These are phyloP conservation scores for Isotomurus palustris DNA, from an alignment of 2,888 invertebrate species.

Conservation along the genomic window DNA sequence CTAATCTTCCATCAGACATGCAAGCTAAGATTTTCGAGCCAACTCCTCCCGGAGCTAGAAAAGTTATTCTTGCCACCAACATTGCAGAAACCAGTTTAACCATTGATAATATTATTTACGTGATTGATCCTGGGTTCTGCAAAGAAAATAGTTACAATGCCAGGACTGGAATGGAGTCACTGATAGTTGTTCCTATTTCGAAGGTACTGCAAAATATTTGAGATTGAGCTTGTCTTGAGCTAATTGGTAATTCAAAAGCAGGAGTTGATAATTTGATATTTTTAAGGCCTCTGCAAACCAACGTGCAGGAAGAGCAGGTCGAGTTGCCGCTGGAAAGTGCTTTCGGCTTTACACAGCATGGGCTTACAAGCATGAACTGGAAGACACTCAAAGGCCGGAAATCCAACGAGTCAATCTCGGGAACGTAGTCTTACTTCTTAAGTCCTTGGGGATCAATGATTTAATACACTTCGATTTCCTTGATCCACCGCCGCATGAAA, in stretches of 20 bases:
- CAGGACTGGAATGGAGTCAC: slow-evolving; percentile 95
- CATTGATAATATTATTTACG: slow-evolving; percentile 97
- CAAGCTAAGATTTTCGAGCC: slow-evolving; percentile 98
- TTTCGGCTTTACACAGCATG: slow-evolving; percentile 96
- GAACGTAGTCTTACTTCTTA: slow-evolving; percentile 93
- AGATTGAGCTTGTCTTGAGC: too few relatives aligned
- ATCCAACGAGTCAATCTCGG: slow-evolving; percentile 96
- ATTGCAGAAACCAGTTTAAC: slow-evolving; percentile 99
- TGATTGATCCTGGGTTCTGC: slow-evolving; percentile 98
- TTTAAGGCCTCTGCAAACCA: slow-evolving; percentile 86
- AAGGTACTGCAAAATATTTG: slow-evolving; percentile 56
- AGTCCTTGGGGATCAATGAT: slow-evolving; percentile 96
- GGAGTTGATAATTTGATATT: not conserved
- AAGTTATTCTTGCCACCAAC: slow-evolving; percentile 96
- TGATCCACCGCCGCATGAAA: slow-evolving; percentile 95
- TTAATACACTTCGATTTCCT: slow-evolving; percentile 96
- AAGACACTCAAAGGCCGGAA: slow-evolving; percentile 97
- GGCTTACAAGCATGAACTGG: slow-evolving; percentile 97
- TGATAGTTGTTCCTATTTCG: slow-evolving; percentile 97
- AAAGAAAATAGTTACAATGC: slow-evolving; percentile 98
- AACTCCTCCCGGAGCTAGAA: slow-evolving; percentile 91
- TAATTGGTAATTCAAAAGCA: too few relatives aligned
- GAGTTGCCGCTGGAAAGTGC: slow-evolving; percentile 96
- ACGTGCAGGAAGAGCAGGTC: slow-evolving; percentile 89
- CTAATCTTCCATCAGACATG: slow-evolving; percentile 97